Base-by-base conservation (phyloP, 2,113 vertebrate genomes). In the Ancistrus triradiatus region DNA sequence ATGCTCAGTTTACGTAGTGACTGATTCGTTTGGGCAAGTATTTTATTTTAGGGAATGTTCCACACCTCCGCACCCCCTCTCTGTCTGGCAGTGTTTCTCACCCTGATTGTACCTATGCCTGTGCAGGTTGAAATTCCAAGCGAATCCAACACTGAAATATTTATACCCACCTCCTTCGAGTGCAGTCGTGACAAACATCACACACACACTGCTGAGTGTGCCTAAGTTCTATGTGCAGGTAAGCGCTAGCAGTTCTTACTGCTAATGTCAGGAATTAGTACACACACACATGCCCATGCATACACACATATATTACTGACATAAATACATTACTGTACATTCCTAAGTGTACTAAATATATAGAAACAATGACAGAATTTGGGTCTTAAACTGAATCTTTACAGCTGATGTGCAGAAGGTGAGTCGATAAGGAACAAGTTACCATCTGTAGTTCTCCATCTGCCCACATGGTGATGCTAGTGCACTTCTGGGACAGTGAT, bases 171-270 rank as follows among this genome's bases (percentile, higher is more conserved):
- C 95, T 10, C 95, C 92, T 72, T 94, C 94, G 33, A 92, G 83
- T 77, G 77, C 88, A 70, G 89, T 94, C 75, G 78, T 98, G 78
- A 85, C 94, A 70, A 99, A 99, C 63, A 98, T 99, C 78, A 86
- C 87, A 42, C 93, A 98, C 53, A 86, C 93, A 24, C 89, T 99
- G 77, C 85, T 94, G 43, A 93, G 93, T 0, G 93, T 97, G 51
- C 96, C 96, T 62, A 97, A 93, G 78, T 98, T 99, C 85, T 99
- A 99, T 62, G 92, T 97, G 27, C 96, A 99, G 81, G 96, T 97
- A 83, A 86, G 87, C 82, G 58, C 63, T 56, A 38, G 0, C 28
- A 14, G 40, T 24, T 40, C 4, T 37, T n/a, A 11, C 33, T 57
- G 53, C 22, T 2, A 10, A 9, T 49, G 8, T 72, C 18, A 7